phyloP scores from a whole-genome alignment of 1,140 invertebrate genomes.

The Campoletis sonorensis region DNA sequence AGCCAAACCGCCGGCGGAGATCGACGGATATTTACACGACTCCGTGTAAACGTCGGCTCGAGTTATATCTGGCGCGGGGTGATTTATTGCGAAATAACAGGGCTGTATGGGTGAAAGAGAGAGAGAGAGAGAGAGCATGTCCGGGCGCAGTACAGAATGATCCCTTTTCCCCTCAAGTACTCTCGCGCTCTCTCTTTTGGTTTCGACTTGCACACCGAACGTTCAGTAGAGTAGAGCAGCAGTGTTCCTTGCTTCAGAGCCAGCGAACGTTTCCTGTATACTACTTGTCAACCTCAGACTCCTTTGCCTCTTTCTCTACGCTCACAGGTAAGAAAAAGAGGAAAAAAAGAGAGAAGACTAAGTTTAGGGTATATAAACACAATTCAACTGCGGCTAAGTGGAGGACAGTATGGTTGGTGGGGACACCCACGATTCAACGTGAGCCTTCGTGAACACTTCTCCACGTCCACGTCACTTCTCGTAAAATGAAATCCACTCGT shows the following conservation, averaged over 20 bases:
- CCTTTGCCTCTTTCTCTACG: conserved; percentile 23
- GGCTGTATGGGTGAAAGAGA: conserved; percentile 50
- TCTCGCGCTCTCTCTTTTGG: conserved; percentile 15
- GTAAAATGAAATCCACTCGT: not conserved
- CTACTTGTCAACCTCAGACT: not conserved
- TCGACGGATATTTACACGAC: conserved; percentile 47
- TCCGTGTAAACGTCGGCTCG: conserved; percentile 43
- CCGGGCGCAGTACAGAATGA: conserved; percentile 35
- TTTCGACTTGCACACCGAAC: not conserved
- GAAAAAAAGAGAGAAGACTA: not conserved
- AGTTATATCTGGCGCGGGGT: conserved; percentile 51
- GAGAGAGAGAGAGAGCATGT: conserved; percentile 50
- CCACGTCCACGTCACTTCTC: conserved; percentile 3
- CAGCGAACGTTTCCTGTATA: not conserved
- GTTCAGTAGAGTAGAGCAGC: conserved; percentile 20
- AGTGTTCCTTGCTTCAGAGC: conserved; percentile 13
- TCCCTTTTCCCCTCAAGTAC: not conserved
- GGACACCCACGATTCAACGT: conserved; percentile 62
- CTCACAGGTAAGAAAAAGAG: conserved; percentile 48
- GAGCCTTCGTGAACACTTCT: not conserved
- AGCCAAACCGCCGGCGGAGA: conserved; percentile 33
- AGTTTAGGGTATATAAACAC: not conserved
- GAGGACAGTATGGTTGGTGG: conserved; percentile 52
- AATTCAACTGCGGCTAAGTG: conserved; percentile 37
- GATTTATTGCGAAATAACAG: conserved; percentile 69